Evolutionary conservation across 2,888 invertebrate species (phyloP).

Genomic region (Himalopsyche tibetana): DNA sequence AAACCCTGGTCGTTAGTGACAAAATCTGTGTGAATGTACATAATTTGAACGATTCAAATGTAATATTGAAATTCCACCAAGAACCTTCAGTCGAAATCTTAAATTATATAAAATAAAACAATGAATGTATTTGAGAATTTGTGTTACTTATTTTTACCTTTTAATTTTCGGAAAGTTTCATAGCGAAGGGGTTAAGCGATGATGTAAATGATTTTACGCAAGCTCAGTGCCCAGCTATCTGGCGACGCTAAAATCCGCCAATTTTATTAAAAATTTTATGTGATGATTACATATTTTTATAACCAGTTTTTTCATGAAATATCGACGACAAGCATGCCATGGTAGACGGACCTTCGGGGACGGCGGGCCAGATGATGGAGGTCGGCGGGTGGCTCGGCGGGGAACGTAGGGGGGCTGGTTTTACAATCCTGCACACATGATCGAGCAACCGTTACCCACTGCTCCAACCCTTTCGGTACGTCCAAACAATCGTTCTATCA

Average conservation of each 20-base stretch:
- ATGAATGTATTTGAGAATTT: too few relatives aligned
- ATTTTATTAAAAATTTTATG: slow-evolving; percentile 60
- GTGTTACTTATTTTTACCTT: too few relatives aligned
- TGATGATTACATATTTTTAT: slow-evolving; percentile 63
- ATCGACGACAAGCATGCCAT: slow-evolving; percentile 61
- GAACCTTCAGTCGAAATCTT: too few relatives aligned
- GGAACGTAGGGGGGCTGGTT: background rate
- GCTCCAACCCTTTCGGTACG: background rate
- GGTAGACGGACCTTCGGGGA: slow-evolving; percentile 37
- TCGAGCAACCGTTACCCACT: background rate
- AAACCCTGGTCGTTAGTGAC: too few relatives aligned
- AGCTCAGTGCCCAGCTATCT: slow-evolving; percentile 7
- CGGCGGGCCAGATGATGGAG: slow-evolving; percentile 1
- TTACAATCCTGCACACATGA: slow-evolving; percentile 18
- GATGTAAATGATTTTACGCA: slow-evolving; percentile 8
- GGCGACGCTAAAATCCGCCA: slow-evolving; percentile 54
- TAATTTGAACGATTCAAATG: too few relatives aligned
- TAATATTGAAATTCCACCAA: too few relatives aligned
- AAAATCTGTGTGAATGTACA: too few relatives aligned
- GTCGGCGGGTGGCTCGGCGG: background rate
- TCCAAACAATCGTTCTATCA: background rate
- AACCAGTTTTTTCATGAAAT: slow-evolving; percentile 63
- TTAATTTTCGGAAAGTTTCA: background rate
- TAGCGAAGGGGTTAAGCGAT: background rate
- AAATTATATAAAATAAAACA: too few relatives aligned